A percentile compares a stretch with the other conserved stretches of the same genome.
Conservation (phyloP, 2,888 invertebrate species). For the Drosophila subquinaria region DNA sequence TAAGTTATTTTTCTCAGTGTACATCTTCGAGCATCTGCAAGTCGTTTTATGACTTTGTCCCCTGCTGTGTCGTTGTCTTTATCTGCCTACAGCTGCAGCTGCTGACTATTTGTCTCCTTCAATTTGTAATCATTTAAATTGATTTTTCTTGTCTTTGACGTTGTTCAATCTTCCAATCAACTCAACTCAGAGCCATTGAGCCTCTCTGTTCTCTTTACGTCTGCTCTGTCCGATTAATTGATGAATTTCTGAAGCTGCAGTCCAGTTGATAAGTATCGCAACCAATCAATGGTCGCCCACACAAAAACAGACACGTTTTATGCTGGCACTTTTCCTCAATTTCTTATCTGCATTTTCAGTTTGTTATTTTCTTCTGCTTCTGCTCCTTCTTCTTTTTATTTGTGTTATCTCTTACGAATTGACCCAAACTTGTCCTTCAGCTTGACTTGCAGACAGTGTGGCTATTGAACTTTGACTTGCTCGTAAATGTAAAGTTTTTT, state of each 20-base stretch:
- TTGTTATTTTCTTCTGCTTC: conserved; percentile 4
- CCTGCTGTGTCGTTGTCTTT: conserved; percentile 45
- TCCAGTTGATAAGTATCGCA: conserved; percentile 56
- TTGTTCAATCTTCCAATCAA: conserved; percentile 60
- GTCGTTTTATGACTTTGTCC: conserved; percentile 44
- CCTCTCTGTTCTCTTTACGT: conserved; percentile 7
- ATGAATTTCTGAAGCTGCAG: conserved; percentile 59
- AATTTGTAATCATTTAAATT: conserved; percentile 80
- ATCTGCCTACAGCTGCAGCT: conserved; percentile 31
- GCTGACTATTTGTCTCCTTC: conserved; percentile 74
- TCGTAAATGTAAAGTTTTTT: conserved; percentile 18
- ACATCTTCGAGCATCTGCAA: conserved; percentile 29
- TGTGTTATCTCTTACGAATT: conserved; percentile 8
- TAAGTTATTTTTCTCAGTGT: conserved; percentile 37
- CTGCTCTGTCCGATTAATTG: conserved; percentile 54
- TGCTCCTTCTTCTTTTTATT: background rate
- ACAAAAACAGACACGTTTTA: conserved; percentile 25
- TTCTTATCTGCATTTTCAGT: conserved; percentile 33
- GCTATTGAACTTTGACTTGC: conserved; percentile 66
- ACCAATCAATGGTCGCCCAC: conserved; percentile 37
- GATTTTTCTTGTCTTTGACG: conserved; percentile 73
- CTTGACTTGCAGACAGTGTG: conserved; percentile 55
- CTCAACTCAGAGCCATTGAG: conserved; percentile 45
- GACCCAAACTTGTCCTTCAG: conserved; percentile 56
- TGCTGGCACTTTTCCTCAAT: conserved; percentile 39